phyloP scores from a whole-genome alignment of 2,113 vertebrate species.

The Zingel zingel region DNA sequence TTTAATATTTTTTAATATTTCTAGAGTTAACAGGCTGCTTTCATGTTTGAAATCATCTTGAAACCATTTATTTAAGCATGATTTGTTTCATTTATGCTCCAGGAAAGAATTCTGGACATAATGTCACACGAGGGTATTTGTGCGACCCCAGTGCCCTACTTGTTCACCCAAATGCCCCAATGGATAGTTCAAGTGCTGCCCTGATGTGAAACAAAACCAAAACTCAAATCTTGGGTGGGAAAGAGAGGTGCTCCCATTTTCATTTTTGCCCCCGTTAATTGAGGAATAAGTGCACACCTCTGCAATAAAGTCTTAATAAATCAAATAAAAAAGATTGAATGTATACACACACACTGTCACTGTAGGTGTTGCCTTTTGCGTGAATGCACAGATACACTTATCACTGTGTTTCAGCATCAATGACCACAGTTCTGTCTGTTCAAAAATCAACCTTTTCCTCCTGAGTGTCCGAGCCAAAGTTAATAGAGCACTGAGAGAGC shows the following conservation, averaged over 20 bases:
- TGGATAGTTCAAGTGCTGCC: not conserved
- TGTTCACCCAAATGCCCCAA: not conserved
- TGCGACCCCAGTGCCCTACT: not conserved
- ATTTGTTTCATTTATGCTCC: not conserved
- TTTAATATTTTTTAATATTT: not conserved
- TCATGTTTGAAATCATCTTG: not conserved
- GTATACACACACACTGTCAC: no score
- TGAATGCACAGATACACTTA: constrained; percentile 3
- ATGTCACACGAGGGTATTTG: not conserved
- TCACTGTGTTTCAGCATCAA: not conserved
- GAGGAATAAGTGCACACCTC: not conserved
- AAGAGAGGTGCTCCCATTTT: not conserved
- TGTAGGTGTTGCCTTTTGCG: not conserved
- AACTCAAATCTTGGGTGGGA: not conserved
- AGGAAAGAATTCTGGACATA: not conserved
- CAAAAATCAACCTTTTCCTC: constrained; percentile 39
- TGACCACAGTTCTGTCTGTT: constrained; percentile 3
- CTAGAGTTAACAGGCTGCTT: not conserved
- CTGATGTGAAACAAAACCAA: not conserved
- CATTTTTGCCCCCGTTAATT: not conserved
- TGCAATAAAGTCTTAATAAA: not conserved
- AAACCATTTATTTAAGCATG: not conserved
- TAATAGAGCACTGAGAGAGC: constrained; percentile 57
- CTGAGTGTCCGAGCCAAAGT: constrained; percentile 26
- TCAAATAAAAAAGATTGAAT: not conserved